Conservation (phyloP, 1,140 invertebrate genomes). For the Glossosoma conforme region DNA sequence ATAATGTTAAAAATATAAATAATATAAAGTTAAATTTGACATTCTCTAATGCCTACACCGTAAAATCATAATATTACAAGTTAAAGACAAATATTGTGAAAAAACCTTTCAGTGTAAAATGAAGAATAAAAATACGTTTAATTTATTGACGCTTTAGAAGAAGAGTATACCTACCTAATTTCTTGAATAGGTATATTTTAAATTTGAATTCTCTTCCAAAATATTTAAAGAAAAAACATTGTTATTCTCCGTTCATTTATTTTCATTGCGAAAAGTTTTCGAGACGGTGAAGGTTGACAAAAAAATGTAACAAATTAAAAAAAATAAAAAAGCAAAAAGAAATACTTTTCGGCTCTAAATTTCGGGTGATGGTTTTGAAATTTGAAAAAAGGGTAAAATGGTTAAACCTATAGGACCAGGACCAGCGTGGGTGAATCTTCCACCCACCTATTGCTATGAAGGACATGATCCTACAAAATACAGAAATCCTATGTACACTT, state of each 20-base stretch:
- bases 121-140: not conserved
- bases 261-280: not conserved
- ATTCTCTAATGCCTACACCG: too few species aligned
- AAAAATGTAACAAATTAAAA: too few species aligned
- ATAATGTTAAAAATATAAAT: too few species aligned
- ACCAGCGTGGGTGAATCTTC: conserved; percentile 49
- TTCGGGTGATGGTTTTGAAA: not conserved
- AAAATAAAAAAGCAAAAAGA: conserved; percentile 4
- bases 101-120: too few species aligned
- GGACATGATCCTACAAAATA: conserved; percentile 46
- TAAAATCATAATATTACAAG: too few species aligned
- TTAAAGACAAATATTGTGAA: too few species aligned
- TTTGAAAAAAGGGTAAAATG: conserved; percentile 7
- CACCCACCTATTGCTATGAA: conserved; percentile 44
- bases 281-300: not conserved
- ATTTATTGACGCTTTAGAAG: not conserved
- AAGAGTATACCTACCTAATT: not conserved
- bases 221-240: not conserved
- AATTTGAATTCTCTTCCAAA: not conserved
- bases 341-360: conserved; percentile 1
- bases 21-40: too few species aligned
- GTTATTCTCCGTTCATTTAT: not conserved
- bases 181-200: not conserved
- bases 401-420: conserved; percentile 44
- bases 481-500: conserved; percentile 47